Evolutionary conservation across 2,797 vertebrate species (phyloP), one percentile per base, ranked within the genome.

Genomic region (Acipenser transmontanus): DNA sequence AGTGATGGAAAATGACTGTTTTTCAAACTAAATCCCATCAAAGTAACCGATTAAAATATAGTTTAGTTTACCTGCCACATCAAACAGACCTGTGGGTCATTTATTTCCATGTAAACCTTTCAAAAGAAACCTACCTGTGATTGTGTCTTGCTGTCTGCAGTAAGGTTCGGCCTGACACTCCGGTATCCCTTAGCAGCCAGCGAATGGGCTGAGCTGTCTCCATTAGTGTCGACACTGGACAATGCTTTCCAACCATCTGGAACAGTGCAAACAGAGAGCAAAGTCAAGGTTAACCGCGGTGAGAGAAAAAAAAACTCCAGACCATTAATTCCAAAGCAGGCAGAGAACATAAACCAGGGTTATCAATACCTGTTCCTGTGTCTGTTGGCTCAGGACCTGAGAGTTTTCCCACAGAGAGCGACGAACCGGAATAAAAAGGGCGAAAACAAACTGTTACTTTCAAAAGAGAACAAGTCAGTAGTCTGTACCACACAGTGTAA

Each of bases 131-230:
- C 13, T 72, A 87, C 94, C 91, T 93, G 94, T 73, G 78, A 89
- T 82, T 86, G 89, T 66, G 77, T 78, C 79, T 88, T 92, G 85
- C 69, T 85, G 73, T 93, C 89, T 12, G 82, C 81, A 69, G 86
- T 85, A 76, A 96, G 86, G 80, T 90, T 88, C 17, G 91, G 88
- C 68, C 86, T 84, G 76, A 87, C 89, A 65, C 84, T 90, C 69
- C 91, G 84, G 68, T 89, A 89, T 73, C 89, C 90, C 78, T 94
- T 94, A 81, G 93, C 92, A 73, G 91, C 88, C 77, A 94, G 80
- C 76, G 88, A 89, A 69, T 89, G 91, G 70, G 87, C 87, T 9
- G 89, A 86, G 80, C 88, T 77, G 74, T 93, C 93, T 76, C 95
- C 96, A 81, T 97, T 95, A 79, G 94, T 87, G 78, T 91, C 91